Conservation (phyloP, 2,797 vertebrate species). For the Centropyge bicolor region DNA sequence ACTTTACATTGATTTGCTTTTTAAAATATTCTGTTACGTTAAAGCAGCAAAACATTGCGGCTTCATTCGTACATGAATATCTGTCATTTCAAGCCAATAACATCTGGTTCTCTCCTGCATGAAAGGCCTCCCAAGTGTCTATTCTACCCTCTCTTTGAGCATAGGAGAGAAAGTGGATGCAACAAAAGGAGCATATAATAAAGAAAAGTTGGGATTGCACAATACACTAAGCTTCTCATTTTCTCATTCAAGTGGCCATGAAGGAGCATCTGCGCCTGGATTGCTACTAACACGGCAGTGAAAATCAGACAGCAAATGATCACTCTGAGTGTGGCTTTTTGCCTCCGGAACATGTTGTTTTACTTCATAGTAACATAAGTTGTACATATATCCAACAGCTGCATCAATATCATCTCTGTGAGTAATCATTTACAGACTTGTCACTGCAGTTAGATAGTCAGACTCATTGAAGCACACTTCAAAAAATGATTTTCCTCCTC, state of each 20-base stretch:
- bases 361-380: background rate
- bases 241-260: too few species aligned
- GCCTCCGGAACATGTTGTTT: background rate
- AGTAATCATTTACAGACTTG: slow-evolving; percentile 43
- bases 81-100: background rate
- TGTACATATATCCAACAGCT: background rate
- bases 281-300: background rate
- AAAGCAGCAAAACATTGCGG: background rate
- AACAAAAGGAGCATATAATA: background rate
- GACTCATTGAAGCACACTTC: background rate
- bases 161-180: background rate
- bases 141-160: background rate
- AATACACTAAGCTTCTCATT: background rate
- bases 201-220: background rate
- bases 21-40: background rate
- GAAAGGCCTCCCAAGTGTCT: background rate
- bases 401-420: slow-evolving; percentile 25
- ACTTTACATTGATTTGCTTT: background rate
- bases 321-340: background rate
- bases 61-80: background rate
- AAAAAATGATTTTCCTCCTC: background rate
- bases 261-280: background rate
- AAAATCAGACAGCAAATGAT: background rate
- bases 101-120: background rate
- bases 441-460: background rate